Base-by-base conservation (phyloP, 1,140 invertebrate species). In the Pentalonia nigronervosa region DNA sequence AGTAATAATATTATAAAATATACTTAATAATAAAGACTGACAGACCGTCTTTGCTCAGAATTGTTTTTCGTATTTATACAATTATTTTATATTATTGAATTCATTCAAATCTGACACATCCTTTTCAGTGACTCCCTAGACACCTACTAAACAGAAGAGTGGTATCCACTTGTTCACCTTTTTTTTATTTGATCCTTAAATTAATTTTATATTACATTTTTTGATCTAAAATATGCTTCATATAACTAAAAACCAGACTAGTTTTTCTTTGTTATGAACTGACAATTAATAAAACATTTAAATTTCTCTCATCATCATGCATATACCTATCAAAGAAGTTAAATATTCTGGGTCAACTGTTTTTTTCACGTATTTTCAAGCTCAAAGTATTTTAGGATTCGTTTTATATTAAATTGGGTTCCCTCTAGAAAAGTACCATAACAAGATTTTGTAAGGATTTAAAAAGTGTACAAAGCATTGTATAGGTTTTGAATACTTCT, bases 331-430 rank as follows among this genome's bases (percentile, higher is more conserved):
- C 17, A 48, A 88, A 88, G 47, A 50, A 48, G 47, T 88, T 88
- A 88, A 88, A 88, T 88, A 88, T 88, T 88, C 86, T 48, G 47
- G 86, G 86, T 88, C 47, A 50, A 88, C 45, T 88, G n/a, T 48
- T 48, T n/a, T n/a, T 89, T 89, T 53, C 21, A 89, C 87, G 47
- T 50, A 50, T n/a, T 89, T 53, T 53, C 47, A 21, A 25, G n/a
- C 21, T 89, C 48, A 53, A 53, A 50, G n/a, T 89, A 53, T 89
- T 89, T 88, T 89, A 53, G 48, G 50, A 89, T 89, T 89, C n/a
- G 87, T 50, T 89, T 89, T 89, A 89, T 89, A 48, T 89, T 89
- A 53, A 53, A 89, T 89, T 53, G 48, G 47, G 87, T 89, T 53
- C 50, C 20, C 2, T 89, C 47, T 89, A 89, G 17, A 20, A 53